phyloP scores from a whole-genome alignment of 2,888 invertebrate genomes.

The Lumbricus terrestris region DNA sequence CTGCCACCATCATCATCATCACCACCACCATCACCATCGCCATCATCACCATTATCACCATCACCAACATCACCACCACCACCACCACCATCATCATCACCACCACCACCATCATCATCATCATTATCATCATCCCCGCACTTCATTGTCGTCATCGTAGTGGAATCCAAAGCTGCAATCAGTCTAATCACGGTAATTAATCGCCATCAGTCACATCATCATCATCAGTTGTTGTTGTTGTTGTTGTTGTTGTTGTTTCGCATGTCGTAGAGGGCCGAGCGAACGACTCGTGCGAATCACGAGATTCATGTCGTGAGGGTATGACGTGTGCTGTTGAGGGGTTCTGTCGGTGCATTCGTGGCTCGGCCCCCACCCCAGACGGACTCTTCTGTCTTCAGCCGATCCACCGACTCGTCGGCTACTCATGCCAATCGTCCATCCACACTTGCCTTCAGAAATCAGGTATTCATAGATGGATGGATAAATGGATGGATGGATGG shows the following conservation, averaged over 20 bases:
- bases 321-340: neutral
- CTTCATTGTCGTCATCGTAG: too few relatives aligned
- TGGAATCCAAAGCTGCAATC: too few relatives aligned
- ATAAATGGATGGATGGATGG: neutral
- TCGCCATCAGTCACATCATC: too few relatives aligned
- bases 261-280: neutral
- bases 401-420: neutral
- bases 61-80: neutral
- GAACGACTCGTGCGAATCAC: neutral
- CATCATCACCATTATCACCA: neutral
- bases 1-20: too few relatives aligned
- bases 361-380: neutral
- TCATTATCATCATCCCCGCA: neutral
- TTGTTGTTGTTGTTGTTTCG: neutral
- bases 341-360: neutral
- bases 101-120: neutral
- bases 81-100: conserved; percentile 10
- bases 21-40: too few relatives aligned
- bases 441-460: conserved; percentile 3
- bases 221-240: neutral
- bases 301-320: neutral
- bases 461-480: neutral
- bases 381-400: neutral
- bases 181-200: too few relatives aligned
- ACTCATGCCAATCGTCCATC: neutral